These are phyloP conservation scores for Acleris literana DNA, from an alignment of 2,888 invertebrate species.

Conservation along the genomic window DNA sequence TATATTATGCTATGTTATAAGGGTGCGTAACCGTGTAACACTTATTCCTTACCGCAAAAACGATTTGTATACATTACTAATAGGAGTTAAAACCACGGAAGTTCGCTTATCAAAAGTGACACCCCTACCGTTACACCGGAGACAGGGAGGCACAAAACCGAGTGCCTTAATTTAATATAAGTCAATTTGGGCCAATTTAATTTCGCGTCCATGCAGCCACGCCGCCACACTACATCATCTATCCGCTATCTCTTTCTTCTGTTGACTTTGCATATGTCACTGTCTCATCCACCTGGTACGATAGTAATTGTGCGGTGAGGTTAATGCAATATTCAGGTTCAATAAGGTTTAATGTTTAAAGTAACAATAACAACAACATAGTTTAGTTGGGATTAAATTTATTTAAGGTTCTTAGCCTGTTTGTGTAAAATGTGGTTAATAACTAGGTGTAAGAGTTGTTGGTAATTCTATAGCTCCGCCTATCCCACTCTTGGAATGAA, in stretches of 20 bases:
- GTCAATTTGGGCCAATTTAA: conserved; percentile 81
- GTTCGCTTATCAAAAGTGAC: conserved; percentile 33
- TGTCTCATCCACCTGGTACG: conserved; percentile 38
- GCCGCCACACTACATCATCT: conserved; percentile 56
- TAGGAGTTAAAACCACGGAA: conserved; percentile 6
- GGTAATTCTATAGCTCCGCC: no score
- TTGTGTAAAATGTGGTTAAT: no score
- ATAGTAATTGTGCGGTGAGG: conserved; percentile 22
- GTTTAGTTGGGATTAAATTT: not conserved
- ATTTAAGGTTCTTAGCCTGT: no score
- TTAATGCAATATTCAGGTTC: conserved; percentile 25
- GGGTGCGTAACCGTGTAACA: not conserved
- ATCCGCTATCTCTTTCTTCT: conserved; percentile 50
- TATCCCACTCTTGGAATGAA: no score
- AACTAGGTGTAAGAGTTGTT: no score
- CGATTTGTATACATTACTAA: not conserved
- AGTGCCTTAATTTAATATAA: conserved; percentile 79
- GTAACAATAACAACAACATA: not conserved
- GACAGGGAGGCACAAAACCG: conserved; percentile 73
- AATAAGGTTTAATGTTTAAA: conserved; percentile 13
- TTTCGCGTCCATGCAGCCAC: conserved; percentile 70
- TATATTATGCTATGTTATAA: no score
- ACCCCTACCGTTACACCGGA: conserved; percentile 59
- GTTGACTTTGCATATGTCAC: conserved; percentile 37
- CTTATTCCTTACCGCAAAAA: not conserved